Evolutionary conservation across 2,888 invertebrate genomes (phyloP).

Genomic region (Cantharis rufa): DNA sequence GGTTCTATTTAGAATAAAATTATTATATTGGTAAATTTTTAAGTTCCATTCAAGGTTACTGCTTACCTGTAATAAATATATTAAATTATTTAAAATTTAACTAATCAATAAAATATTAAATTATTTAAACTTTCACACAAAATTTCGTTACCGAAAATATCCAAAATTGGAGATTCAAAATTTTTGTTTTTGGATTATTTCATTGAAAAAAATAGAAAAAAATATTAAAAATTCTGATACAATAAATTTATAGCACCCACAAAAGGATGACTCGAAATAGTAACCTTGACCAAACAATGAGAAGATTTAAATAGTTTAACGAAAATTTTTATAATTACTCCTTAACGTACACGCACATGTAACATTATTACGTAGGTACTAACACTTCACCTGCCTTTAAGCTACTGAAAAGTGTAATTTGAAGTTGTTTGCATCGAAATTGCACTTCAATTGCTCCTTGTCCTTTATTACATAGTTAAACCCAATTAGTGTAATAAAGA

Average conservation of each 20-base stretch:
- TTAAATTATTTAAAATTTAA: not conserved
- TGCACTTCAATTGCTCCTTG: constrained; percentile 24
- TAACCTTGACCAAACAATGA: not conserved
- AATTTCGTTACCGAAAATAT: not conserved
- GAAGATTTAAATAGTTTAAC: not conserved
- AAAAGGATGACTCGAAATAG: not conserved
- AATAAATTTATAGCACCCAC: not conserved
- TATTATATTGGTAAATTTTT: not conserved
- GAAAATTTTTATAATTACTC: not conserved
- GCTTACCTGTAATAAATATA: not conserved
- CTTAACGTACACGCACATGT: constrained; percentile 2
- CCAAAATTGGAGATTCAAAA: not conserved
- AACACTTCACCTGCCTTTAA: constrained; percentile 19
- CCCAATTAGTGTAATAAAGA: constrained; percentile 20
- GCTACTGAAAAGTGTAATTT: constrained; percentile 21
- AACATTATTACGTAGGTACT: constrained; percentile 2
- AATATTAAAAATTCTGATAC: not conserved
- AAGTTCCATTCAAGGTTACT: not conserved
- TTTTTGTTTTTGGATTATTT: not conserved
- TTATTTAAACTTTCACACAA: not conserved
- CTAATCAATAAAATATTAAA: not conserved
- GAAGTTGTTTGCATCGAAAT: constrained; percentile 27
- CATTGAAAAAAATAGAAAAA: not conserved
- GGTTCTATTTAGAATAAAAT: not conserved
- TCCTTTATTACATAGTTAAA: constrained; percentile 24